Evolutionary conservation across 2,888 invertebrate genomes (phyloP), one percentile per base, ranked within the genome.

Genomic region (Mystacides longicornis): DNA sequence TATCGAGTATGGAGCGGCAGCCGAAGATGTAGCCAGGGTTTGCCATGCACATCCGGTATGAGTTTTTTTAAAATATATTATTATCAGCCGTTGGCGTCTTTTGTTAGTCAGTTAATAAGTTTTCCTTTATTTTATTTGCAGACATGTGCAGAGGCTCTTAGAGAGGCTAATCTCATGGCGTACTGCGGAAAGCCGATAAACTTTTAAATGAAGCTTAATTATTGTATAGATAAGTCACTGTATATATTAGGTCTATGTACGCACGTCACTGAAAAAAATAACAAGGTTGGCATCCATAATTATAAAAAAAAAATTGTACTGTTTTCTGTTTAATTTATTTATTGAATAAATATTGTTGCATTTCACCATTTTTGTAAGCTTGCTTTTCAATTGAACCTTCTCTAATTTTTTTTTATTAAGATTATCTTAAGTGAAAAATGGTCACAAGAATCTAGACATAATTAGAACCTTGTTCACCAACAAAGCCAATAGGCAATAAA

Each of bases 31-130:
- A 62, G 98, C 99, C 19, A 81, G 99, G 68, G 96, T 95, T 45
- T 99, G 99, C 69, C 99, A 99, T 76, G 98, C 99, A 55, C 99
- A 99, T 83, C 99, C 99, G 47, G 93, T 93, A 76, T 82, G 84
- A 75, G 49, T 27, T 27, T 27, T 7, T 27, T 27, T 11, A 27
- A 27, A 27, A 5, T 27, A 5, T 27, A 27, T 11, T 11, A 27
- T 7, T 11, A 27, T 27, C 27, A 27, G 11, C 11, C 11, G 27
- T 27, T 5, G 5, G 27, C 11, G 11, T 7, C 27, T 7, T 5
- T 5, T 5, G 11, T 7, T 11, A 7, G 27, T 27, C 27, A 7
- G 27, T 11, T 11, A 5, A 27, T 7, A 27, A 27, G 5, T 27
- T 27, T 27, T 27, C 27, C 27, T 22, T 51, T 51, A n/a, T 20